These are phyloP conservation scores for Trachythela sp. DNA, from an alignment of 64 coral and sea anemone genomes.

Conservation along the genomic window DNA sequence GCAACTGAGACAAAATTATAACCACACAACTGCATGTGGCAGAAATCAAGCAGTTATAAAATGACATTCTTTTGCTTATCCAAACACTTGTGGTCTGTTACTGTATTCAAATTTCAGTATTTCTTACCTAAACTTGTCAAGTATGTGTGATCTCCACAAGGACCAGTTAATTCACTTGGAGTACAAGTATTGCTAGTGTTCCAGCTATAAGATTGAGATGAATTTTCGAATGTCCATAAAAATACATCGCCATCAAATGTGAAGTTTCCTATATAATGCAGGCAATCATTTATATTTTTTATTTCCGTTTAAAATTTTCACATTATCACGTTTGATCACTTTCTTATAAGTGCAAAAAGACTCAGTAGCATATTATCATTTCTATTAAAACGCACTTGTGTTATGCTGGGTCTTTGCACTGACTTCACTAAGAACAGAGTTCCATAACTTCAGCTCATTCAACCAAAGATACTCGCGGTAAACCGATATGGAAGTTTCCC, in stretches of 20 bases:
- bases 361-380: no score
- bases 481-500: neutral
- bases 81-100: no score
- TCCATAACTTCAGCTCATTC: neutral
- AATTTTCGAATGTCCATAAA: neutral
- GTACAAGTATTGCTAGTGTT: neutral
- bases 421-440: neutral
- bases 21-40: no score
- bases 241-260: neutral
- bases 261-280: neutral
- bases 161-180: neutral
- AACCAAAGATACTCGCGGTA: neutral
- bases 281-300: neutral
- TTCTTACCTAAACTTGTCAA: neutral
- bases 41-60: no score
- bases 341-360: no score
- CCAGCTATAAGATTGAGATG: neutral
- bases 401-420: neutral
- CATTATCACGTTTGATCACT: no score
- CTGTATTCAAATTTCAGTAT: neutral
- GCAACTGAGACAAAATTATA: no score
- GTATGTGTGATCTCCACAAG: constrained; percentile 1
- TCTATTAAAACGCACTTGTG: neutral
- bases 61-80: no score
- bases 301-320: no score